phyloP scores from a whole-genome alignment of 2,113 vertebrate genomes.

The Dasyurus viverrinus region DNA sequence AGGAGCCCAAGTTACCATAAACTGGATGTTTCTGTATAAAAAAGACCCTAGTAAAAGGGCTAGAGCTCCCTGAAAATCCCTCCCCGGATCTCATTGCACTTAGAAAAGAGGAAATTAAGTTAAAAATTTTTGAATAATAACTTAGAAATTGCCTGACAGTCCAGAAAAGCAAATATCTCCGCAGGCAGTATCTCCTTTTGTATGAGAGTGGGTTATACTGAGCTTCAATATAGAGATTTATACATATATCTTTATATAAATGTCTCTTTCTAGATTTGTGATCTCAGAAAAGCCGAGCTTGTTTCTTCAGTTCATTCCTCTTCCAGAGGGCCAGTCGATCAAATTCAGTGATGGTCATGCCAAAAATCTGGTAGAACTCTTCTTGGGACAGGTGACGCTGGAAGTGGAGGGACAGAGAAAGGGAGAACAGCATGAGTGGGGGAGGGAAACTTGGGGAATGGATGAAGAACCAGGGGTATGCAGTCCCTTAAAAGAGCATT shows the following conservation, averaged over 20 bases:
- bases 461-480: neutral
- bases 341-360: conserved; percentile 97
- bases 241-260: conserved; percentile 85
- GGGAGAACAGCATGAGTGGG: neutral
- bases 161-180: conserved; percentile 64
- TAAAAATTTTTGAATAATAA: conserved; percentile 70
- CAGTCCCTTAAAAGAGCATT: neutral
- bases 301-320: conserved; percentile 98
- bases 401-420: conserved; percentile 52
- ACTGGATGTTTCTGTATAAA: conserved; percentile 72
- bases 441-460: neutral
- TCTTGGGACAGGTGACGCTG: conserved; percentile 97
- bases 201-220: conserved; percentile 82
- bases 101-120: conserved; percentile 63
- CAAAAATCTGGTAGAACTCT: conserved; percentile 97
- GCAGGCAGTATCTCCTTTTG: conserved; percentile 68
- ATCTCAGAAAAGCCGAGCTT: conserved; percentile 95
- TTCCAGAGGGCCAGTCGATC: conserved; percentile 99
- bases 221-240: conserved; percentile 82
- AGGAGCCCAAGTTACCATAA: conserved; percentile 53
- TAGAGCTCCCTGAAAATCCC: conserved; percentile 25
- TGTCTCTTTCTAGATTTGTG: conserved; percentile 85
- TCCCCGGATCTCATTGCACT: conserved; percentile 61
- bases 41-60: conserved; percentile 49
- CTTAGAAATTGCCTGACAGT: conserved; percentile 63